Evolutionary conservation across 2,113 vertebrate species (phyloP).

Genomic region (Upupa epops): DNA sequence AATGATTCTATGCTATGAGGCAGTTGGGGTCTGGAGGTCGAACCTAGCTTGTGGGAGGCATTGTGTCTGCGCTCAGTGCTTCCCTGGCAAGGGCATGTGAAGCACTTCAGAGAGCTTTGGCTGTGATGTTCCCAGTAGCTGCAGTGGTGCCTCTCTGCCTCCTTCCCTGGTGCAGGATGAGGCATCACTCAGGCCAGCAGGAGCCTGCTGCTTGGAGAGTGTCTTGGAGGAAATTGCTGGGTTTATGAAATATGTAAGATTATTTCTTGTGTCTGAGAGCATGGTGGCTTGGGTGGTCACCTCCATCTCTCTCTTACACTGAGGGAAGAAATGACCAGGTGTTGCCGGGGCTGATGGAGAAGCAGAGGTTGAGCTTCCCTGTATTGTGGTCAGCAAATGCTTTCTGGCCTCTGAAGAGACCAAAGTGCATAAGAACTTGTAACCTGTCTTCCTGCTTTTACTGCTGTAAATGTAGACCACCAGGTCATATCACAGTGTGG

Average conservation of each 20-base stretch:
- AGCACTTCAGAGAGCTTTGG: neutral
- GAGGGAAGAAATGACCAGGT: neutral
- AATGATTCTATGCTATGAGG: too few species aligned
- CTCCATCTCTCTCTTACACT: rapidly evolving
- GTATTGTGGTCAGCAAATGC: neutral
- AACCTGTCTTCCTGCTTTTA: neutral
- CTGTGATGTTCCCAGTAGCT: neutral
- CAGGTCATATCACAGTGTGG: neutral
- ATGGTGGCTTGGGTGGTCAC: neutral
- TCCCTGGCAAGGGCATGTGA: rapidly evolving
- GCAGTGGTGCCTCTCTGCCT: rapidly evolving
- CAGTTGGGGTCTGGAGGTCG: neutral
- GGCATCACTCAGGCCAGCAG: rapidly evolving
- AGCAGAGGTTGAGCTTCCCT: neutral
- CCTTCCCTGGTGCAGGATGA: neutral
- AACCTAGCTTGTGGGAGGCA: neutral
- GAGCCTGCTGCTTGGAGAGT: rapidly evolving
- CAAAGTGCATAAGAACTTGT: neutral
- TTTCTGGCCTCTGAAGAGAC: neutral
- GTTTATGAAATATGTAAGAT: neutral
- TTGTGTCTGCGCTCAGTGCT: neutral
- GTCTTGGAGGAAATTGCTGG: neutral
- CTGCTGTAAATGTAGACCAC: neutral
- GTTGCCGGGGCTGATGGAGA: neutral
- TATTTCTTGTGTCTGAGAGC: neutral